Evolutionary conservation across 2,888 invertebrate genomes (phyloP), one percentile per base, ranked within the genome.

Genomic region (Theodoxus fluviatilis): DNA sequence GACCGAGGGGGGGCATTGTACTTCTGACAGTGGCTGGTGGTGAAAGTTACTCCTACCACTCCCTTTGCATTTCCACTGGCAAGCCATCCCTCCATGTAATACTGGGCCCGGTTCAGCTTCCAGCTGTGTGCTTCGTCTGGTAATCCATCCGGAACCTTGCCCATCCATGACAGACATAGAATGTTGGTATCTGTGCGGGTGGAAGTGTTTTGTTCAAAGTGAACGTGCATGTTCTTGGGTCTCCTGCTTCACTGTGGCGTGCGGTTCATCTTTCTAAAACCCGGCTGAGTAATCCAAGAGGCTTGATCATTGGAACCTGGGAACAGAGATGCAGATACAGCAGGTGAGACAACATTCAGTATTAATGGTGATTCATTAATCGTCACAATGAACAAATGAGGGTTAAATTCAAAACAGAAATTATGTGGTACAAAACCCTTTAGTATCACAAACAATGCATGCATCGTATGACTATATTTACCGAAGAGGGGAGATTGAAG

Each of bases 21-120:
- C 80, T 93, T 93, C 81, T 93, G 92, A 89, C 94, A 94, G 87
- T 96, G 95, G 75, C 95, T 95, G 64, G 96, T 94, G 70, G 97
- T 97, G 88, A 96, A 97, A 71, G 97, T 98, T 68, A 96, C 96
- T 70, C 98, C 97, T 70, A 97, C 95, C 79, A 97, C 93, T 55
- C 97, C 85, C 63, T 96, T 80, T 73, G 94, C 93, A 88, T 97
- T 98, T 79, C 96, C 97, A 61, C 95, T 95, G 74, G 97, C 96
- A 84, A 98, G 89, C 98, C 98, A 98, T 65, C 97, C 98, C 88
- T 98, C 97, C 89, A 96, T 95, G 87, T 96, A 96, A 88, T 96
- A 97, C 90, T 95, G 95, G 84, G 93, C 94, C 81, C 95, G 91
- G 89, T 96, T 96, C 82, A 96, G 89, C 89, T 96, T 96, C 96